Percentiles rank a stretch among this genome's conserved stretches.
phyloP scores from a whole-genome alignment of 2,797 vertebrate species.

The Mormyrops boulengeri region DNA sequence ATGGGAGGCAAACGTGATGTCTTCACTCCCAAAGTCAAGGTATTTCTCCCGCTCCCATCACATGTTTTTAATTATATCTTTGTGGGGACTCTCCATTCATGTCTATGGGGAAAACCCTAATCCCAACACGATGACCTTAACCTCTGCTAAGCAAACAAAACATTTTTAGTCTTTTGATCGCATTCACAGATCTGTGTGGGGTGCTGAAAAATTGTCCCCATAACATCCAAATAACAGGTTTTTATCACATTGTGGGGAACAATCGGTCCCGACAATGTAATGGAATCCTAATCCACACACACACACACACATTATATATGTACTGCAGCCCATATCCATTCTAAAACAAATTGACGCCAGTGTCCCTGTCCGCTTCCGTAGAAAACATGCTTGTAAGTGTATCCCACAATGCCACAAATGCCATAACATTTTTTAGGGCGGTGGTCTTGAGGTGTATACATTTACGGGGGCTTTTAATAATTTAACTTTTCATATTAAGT shows the following conservation, averaged over 20 bases:
- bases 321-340: not conserved
- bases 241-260: not conserved
- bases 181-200: not conserved
- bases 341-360: constrained; percentile 34
- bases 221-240: not conserved
- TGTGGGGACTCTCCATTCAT: too few species aligned
- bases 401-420: not conserved
- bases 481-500: not conserved
- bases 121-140: too few species aligned
- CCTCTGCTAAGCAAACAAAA: too few species aligned
- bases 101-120: too few species aligned
- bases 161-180: not conserved
- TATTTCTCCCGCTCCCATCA: too few species aligned
- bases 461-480: not conserved
- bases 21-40: too few species aligned
- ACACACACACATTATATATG: constrained; percentile 4
- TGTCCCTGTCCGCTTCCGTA: constrained; percentile 20
- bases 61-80: too few species aligned
- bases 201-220: not conserved
- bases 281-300: not conserved
- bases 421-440: not conserved
- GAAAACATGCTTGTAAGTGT: not conserved
- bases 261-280: too few species aligned
- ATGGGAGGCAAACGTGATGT: too few species aligned
- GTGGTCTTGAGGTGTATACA: not conserved